Conservation (phyloP, 2,113 vertebrate genomes). For the Malurus alboscapulatus region DNA sequence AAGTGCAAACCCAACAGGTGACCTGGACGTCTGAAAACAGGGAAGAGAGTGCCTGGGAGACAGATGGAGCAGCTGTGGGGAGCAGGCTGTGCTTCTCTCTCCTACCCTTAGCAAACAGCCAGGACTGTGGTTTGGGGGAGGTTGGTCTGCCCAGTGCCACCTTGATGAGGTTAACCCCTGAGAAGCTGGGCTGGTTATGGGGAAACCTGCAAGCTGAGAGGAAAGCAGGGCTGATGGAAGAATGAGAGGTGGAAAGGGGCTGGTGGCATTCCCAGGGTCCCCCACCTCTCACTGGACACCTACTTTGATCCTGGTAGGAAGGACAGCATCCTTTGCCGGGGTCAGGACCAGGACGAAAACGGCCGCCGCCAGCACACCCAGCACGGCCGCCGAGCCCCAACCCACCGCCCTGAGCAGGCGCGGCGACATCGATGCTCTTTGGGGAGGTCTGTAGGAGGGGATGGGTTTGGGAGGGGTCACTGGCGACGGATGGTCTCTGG, state of each 20-base stretch:
- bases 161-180: background rate
- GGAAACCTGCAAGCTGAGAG: background rate
- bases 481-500: background rate
- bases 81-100: background rate
- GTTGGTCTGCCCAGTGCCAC: background rate
- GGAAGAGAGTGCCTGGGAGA: background rate
- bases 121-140: fast-evolving
- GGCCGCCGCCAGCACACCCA: background rate
- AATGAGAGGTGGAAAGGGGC: background rate
- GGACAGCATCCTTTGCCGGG: background rate
- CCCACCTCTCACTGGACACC: background rate
- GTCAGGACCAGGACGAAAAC: slow-evolving; percentile 49
- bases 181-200: background rate
- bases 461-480: background rate
- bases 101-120: background rate
- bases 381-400: background rate
- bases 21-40: background rate
- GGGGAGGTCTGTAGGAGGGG: background rate
- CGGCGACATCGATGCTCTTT: background rate
- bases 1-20: background rate
- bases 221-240: background rate
- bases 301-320: slow-evolving; percentile 56
- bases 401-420: background rate
- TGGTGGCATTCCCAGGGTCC: background rate
- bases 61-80: background rate